Conservation (phyloP, 1,140 invertebrate species). For the Drosophila sulfurigaster region DNA sequence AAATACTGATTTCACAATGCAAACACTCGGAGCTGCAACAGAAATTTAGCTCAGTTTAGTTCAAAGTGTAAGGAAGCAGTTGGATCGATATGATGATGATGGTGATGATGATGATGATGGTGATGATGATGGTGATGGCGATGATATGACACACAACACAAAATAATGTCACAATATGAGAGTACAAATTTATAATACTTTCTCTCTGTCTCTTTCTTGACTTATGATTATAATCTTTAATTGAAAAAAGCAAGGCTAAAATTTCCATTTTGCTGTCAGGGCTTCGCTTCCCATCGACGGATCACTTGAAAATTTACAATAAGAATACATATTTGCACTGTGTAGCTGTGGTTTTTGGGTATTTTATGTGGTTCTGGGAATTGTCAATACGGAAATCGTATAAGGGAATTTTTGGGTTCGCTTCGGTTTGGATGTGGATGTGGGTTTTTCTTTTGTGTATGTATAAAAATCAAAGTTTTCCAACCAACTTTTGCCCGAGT, state of each 20-base stretch:
- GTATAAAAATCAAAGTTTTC: slow-evolving; percentile 15
- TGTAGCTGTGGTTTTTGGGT: slow-evolving; percentile 9
- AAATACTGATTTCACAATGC: no score
- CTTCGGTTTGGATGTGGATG: no score
- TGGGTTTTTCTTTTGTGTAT: no score
- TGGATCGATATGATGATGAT: no score
- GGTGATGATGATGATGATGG: no score
- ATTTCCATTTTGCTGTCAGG: slow-evolving; percentile 1
- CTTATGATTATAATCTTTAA: slow-evolving; percentile 7
- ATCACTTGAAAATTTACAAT: not conserved
- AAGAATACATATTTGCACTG: slow-evolving; percentile 10
- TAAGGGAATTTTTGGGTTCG: slow-evolving; percentile 13
- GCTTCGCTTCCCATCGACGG: not conserved
- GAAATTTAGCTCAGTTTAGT: no score
- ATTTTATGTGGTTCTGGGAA: slow-evolving; percentile 12
- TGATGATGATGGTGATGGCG: no score
- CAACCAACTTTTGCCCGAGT: not conserved
- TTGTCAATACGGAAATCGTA: slow-evolving; percentile 40
- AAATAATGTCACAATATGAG: no score
- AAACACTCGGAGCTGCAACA: no score
- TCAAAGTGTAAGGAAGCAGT: no score
- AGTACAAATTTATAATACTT: not conserved
- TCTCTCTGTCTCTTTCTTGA: no score
- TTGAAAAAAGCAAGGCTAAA: slow-evolving; percentile 1
- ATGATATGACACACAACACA: no score